These are phyloP conservation scores for Corvus cornix DNA, from an alignment of 2,113 vertebrate genomes.

Conservation along the genomic window DNA sequence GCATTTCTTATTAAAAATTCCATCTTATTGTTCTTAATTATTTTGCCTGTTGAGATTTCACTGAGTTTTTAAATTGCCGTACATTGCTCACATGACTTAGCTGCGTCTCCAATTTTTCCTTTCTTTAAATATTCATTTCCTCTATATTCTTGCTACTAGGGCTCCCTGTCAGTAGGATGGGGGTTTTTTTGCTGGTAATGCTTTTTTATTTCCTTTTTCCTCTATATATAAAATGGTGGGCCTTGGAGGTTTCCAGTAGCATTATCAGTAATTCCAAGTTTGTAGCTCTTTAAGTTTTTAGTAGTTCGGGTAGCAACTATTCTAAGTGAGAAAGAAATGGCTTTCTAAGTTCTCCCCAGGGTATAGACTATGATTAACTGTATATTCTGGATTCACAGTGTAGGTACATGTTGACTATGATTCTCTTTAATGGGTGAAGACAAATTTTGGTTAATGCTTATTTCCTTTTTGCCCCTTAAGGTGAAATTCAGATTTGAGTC, in stretches of 20 bases:
- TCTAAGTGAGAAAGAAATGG: not conserved
- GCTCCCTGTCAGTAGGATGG: not conserved
- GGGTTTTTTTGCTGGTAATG: not conserved
- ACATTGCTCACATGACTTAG: not conserved
- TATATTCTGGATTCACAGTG: not conserved
- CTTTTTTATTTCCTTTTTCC: not conserved
- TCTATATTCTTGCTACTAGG: not conserved
- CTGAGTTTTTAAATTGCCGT: not conserved
- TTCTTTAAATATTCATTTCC: not conserved
- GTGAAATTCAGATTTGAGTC: not conserved
- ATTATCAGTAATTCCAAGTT: not conserved
- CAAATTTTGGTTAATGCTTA: not conserved
- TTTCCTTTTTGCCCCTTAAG: not conserved
- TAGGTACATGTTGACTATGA: not conserved
- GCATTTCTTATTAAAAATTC: not conserved
- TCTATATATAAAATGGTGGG: not conserved
- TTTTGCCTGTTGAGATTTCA: not conserved
- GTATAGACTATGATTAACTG: not conserved
- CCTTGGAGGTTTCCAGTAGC: not conserved
- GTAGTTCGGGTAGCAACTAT: not conserved
- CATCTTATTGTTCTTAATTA: not conserved
- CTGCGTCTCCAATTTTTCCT: not conserved
- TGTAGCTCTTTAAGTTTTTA: not conserved
- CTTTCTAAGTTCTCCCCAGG: not conserved
- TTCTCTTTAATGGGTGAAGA: not conserved